A percentile compares a stretch with the other conserved stretches of the same genome.
Evolutionary conservation across 2,888 invertebrate species (phyloP).

Genomic region (Sesia bembeciformis): DNA sequence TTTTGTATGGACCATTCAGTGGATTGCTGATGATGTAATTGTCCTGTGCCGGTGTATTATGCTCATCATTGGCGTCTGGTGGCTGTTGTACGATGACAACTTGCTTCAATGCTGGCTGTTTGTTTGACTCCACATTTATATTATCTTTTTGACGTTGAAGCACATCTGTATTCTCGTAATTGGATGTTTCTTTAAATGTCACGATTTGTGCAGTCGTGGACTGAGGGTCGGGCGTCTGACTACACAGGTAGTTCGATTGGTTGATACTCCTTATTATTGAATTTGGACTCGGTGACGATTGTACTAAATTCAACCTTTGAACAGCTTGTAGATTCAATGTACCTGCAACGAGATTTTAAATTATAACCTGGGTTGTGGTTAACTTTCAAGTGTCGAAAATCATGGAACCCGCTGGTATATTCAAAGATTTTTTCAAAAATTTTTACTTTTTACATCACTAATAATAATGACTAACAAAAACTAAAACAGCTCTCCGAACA

Average conservation of each 20-base stretch:
- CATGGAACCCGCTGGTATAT: too few relatives aligned
- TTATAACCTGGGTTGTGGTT: background rate
- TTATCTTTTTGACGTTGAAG: background rate
- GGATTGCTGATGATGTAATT: constrained; percentile 21
- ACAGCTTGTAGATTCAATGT: constrained; percentile 35
- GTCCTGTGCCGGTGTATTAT: constrained; percentile 10
- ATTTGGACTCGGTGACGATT: constrained; percentile 65
- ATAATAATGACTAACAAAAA: too few relatives aligned
- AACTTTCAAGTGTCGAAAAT: too few relatives aligned
- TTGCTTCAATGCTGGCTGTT: constrained; percentile 27
- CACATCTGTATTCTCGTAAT: background rate
- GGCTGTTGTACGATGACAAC: constrained; percentile 39
- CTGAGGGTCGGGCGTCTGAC: constrained; percentile 32
- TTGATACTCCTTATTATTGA: constrained; percentile 64
- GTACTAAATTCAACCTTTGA: constrained; percentile 45
- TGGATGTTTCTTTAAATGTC: constrained; percentile 16
- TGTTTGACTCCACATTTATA: background rate
- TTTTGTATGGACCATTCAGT: constrained; percentile 19
- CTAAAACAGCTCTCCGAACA: too few relatives aligned
- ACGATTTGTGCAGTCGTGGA: constrained; percentile 13
- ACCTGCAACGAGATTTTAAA: constrained; percentile 18
- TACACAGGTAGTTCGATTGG: constrained; percentile 62
- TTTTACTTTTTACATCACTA: too few relatives aligned
- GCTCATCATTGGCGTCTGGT: constrained; percentile 15
- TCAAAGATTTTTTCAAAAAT: too few relatives aligned